These are phyloP conservation scores for Eufriesea mexicana DNA, from an alignment of 1,140 invertebrate genomes.

Conservation along the genomic window DNA sequence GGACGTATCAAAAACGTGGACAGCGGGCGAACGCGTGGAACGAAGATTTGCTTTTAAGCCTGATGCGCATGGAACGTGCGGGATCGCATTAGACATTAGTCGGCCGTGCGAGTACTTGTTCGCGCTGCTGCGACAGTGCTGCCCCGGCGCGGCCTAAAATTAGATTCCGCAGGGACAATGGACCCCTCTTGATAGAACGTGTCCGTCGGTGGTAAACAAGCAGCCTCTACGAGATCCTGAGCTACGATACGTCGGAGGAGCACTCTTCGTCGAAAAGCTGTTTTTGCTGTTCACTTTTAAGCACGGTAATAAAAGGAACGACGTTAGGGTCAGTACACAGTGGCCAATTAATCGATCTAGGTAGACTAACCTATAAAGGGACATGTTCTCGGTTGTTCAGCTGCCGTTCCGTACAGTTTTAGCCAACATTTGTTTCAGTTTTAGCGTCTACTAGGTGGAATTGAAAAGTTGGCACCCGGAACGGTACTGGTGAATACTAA, in stretches of 20 bases:
- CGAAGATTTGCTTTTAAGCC: conserved; percentile 61
- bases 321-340: too few species aligned
- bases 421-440: too few species aligned
- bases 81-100: conserved; percentile 52
- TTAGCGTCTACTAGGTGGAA: too few species aligned
- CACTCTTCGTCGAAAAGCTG: neutral
- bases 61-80: neutral
- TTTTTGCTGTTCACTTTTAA: neutral
- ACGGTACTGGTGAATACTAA: too few species aligned
- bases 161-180: conserved; percentile 50
- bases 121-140: conserved; percentile 28
- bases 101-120: conserved; percentile 50
- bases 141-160: conserved; percentile 42
- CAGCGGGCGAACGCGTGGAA: conserved; percentile 21
- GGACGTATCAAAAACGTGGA: conserved; percentile 23
- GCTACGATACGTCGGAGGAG: conserved; percentile 20
- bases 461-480: too few species aligned
- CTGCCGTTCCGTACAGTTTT: too few species aligned
- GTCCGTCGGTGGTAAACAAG: conserved; percentile 1
- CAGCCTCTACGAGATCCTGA: neutral
- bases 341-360: too few species aligned
- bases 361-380: too few species aligned
- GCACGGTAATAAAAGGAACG: too few species aligned
- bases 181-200: conserved; percentile 21
- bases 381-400: too few species aligned